Base-by-base conservation (phyloP, 2,888 invertebrate species). In the Bembecia ichneumoniformis region DNA sequence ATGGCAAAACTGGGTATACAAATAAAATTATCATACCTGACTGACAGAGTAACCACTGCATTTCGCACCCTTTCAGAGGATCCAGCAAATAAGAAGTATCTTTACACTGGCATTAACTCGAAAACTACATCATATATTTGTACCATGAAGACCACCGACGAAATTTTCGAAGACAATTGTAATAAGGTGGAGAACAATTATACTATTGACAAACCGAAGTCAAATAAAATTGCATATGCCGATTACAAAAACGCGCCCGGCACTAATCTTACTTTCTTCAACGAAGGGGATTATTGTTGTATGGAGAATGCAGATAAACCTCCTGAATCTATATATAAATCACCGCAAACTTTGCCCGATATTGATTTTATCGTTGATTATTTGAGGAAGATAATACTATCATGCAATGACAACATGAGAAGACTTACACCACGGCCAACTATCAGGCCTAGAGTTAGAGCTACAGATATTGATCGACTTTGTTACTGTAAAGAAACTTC, bases 401-500 rank as follows among this genome's bases (percentile, higher is more conserved):
- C 86, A 3, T 84, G 86, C 59, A 83, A 87, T 59, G 86, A 87
- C 56, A 82, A 84, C 55, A 79, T 87, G 82, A 74, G 86, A 55
- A 84, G 82, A 84, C 59, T 87, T 51, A 86, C 84, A 20, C 86
- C 86, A 47, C 74, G 76, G 10, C 74, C 82, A 10, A 71, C 77
- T 3, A 79, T 86, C 54, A 67, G 52, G 50, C 84, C 84, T 1
- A 71, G 79, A 68, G 56, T 81, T 1, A 82, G 79, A 66, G 83
- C 86, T 2, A 83, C 84, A 2, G 86, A 87, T 56, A 79, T 86
- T 15, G 84, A 86, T 49, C 77, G 71, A 55, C 64, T 78, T 40
- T 86, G 86, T 55, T 82, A 82, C 50, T 87, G 87, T 53, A 73
- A 72, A 54, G 78, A 84, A 62, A 77, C 73, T 0, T 61, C 59